Conservation (phyloP, 2,113 vertebrate genomes). For the Ailuropoda melanoleuca region DNA sequence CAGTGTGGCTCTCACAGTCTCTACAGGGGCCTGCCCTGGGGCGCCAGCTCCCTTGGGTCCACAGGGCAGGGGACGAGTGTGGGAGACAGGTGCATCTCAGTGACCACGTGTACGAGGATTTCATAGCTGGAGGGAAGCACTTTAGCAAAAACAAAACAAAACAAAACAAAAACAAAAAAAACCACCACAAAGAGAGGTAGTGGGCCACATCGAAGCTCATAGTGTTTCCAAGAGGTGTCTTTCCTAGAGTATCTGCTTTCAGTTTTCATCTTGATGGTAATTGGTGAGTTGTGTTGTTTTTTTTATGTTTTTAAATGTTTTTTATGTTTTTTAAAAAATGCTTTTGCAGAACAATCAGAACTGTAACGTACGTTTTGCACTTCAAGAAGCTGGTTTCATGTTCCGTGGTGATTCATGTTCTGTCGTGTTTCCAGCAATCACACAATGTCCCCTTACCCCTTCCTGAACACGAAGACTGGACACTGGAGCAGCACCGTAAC, state of each 20-base stretch:
- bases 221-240: background rate
- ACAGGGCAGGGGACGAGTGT: background rate
- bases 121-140: background rate
- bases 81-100: background rate
- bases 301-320: background rate
- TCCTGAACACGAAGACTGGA: background rate
- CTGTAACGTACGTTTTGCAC: background rate
- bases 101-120: background rate
- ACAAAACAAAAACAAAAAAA: background rate
- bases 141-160: no score
- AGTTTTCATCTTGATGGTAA: background rate
- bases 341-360: background rate
- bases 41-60: background rate
- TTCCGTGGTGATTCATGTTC: background rate
- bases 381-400: background rate
- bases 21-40: background rate
- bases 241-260: background rate
- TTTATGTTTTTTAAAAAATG: background rate
- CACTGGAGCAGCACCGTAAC: background rate
- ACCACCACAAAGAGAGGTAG: background rate
- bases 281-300: background rate
- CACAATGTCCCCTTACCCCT: background rate
- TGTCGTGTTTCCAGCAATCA: background rate
- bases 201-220: background rate
- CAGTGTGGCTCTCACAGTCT: background rate